These are phyloP conservation scores for Nomada hirtipes DNA, from an alignment of 2,888 invertebrate species.

Conservation along the genomic window DNA sequence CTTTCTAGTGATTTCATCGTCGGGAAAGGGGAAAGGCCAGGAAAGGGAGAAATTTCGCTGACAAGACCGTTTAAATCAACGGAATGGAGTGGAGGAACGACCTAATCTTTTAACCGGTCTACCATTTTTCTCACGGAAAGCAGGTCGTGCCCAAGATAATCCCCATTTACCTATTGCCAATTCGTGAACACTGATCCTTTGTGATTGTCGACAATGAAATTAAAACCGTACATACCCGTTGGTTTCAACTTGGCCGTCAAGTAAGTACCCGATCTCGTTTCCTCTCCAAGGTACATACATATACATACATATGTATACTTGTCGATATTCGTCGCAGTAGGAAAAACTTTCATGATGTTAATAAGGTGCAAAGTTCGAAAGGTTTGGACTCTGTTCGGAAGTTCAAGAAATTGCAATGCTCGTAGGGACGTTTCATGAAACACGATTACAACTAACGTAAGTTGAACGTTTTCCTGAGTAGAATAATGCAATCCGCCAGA, in stretches of 20 bases:
- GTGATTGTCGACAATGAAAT: constrained; percentile 26
- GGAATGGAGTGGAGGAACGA: constrained; percentile 29
- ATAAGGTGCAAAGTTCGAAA: constrained; percentile 42
- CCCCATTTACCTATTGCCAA: constrained; percentile 48
- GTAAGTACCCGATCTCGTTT: neutral
- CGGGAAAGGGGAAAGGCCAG: neutral
- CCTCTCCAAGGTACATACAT: constrained; percentile 33
- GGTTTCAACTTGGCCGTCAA: neutral
- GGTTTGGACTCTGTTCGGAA: constrained; percentile 24
- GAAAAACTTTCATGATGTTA: constrained; percentile 50
- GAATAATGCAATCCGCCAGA: constrained; percentile 48
- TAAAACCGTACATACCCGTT: constrained; percentile 17
- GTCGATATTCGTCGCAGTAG: constrained; percentile 21
- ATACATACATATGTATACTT: constrained; percentile 21
- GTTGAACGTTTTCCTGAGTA: constrained; percentile 42
- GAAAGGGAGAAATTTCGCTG: constrained; percentile 22
- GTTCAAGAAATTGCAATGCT: constrained; percentile 45
- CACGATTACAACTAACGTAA: constrained; percentile 48
- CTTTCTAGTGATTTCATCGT: constrained; percentile 21
- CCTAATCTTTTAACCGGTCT: constrained; percentile 55
- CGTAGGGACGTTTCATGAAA: constrained; percentile 26
- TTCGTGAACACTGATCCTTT: neutral
- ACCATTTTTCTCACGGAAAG: constrained; percentile 4
- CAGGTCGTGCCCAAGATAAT: constrained; percentile 16
- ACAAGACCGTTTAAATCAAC: constrained; percentile 46